These are phyloP conservation scores for Noctua pronuba DNA, from an alignment of 2,888 invertebrate species.

Conservation along the genomic window DNA sequence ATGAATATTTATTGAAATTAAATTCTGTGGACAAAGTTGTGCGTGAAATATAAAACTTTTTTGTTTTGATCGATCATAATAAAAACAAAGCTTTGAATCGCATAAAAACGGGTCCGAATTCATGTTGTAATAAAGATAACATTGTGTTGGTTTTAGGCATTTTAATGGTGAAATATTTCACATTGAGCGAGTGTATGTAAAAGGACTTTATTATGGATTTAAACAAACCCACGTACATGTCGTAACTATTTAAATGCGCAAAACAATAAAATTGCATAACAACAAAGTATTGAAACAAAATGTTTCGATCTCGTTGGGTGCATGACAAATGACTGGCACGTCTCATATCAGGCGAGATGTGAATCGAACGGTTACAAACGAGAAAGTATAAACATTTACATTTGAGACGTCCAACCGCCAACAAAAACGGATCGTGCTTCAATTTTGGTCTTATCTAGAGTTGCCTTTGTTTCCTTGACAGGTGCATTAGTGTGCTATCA, in stretches of 20 bases:
- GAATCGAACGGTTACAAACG: slow-evolving; percentile 81
- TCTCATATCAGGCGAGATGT: slow-evolving; percentile 80
- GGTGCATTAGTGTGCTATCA: slow-evolving; percentile 90
- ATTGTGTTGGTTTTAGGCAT: slow-evolving; percentile 36
- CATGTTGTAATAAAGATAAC: slow-evolving; percentile 48
- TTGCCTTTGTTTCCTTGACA: slow-evolving; percentile 89
- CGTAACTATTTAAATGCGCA: slow-evolving; percentile 20
- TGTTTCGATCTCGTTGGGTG: slow-evolving; percentile 63
- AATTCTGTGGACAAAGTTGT: not conserved
- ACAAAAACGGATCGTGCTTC: slow-evolving; percentile 83
- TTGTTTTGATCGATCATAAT: slow-evolving; percentile 31
- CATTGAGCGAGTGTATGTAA: slow-evolving; percentile 22
- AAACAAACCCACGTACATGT: slow-evolving; percentile 17
- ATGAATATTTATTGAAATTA: slow-evolving; percentile 21
- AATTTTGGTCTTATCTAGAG: slow-evolving; percentile 88
- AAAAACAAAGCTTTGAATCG: slow-evolving; percentile 40
- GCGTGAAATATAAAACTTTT: slow-evolving; percentile 33
- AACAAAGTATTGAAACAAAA: slow-evolving; percentile 57
- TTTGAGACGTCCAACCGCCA: slow-evolving; percentile 78
- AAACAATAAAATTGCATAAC: slow-evolving; percentile 37
- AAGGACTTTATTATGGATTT: slow-evolving; percentile 15
- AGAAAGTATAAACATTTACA: slow-evolving; percentile 90
- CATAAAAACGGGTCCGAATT: slow-evolving; percentile 40
- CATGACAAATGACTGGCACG: slow-evolving; percentile 88
- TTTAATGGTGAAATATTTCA: slow-evolving; percentile 51